Percentiles rank a stretch among this genome's conserved stretches.
Conservation (phyloP, 2,113 vertebrate genomes). For the Ranitomeya variabilis region DNA sequence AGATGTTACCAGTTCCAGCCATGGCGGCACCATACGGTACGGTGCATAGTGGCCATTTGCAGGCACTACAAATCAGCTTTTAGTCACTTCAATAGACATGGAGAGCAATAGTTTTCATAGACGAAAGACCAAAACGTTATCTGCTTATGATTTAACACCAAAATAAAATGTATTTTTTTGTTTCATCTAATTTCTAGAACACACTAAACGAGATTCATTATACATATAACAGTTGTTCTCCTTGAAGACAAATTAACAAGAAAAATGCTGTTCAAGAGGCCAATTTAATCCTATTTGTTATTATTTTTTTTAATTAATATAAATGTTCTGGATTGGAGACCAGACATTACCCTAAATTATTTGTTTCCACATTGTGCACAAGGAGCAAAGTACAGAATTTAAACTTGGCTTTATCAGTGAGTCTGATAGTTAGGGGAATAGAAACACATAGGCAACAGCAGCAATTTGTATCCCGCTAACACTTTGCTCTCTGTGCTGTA, state of each 20-base stretch:
- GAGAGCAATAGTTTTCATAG: neutral
- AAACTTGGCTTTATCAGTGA: conserved; percentile 12
- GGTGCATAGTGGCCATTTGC: no score
- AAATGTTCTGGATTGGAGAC: neutral
- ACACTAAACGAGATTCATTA: neutral
- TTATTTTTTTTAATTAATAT: neutral
- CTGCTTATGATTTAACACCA: neutral
- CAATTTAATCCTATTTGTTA: neutral
- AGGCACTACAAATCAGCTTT: no score
- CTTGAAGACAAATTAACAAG: neutral
- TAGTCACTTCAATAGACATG: no score
- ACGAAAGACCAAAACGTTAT: neutral
- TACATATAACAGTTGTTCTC: neutral
- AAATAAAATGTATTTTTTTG: neutral
- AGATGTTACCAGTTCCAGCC: no score
- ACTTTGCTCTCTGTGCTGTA: conserved; percentile 45
- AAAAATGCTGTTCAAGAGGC: neutral
- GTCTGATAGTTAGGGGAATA: conserved; percentile 30
- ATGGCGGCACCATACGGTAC: no score
- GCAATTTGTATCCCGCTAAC: conserved; percentile 46
- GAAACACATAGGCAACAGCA: conserved; percentile 35
- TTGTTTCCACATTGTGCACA: neutral
- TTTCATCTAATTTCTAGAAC: neutral
- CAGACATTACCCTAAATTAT: conserved; percentile 7
- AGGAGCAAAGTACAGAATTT: neutral